phyloP scores from a whole-genome alignment of 2,888 invertebrate genomes.

The Nymphalis c-album region DNA sequence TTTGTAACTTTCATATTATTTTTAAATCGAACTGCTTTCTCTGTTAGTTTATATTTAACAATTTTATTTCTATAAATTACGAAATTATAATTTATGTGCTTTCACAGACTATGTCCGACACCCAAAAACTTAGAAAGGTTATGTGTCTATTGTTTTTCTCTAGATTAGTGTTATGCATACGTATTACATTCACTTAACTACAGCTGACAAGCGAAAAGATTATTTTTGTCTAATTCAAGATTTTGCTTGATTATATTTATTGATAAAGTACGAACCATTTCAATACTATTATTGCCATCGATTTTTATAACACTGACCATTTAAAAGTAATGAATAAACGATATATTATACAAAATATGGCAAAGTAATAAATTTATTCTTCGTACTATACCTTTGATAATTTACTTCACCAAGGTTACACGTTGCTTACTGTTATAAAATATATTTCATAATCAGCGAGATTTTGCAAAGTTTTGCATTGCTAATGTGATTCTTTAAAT shows the following conservation, averaged over 20 bases:
- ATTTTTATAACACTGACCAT: slow-evolving; percentile 45
- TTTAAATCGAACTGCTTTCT: background rate
- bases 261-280: slow-evolving; percentile 3
- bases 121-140: slow-evolving; percentile 28
- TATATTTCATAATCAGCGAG: slow-evolving; percentile 53
- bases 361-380: slow-evolving; percentile 63
- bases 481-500: slow-evolving; percentile 38
- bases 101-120: background rate
- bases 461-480: slow-evolving; percentile 39
- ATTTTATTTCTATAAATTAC: background rate
- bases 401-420: slow-evolving; percentile 54
- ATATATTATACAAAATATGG: slow-evolving; percentile 75
- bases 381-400: slow-evolving; percentile 64
- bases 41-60: background rate
- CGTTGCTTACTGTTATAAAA: slow-evolving; percentile 45
- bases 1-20: too few species aligned
- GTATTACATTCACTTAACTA: slow-evolving; percentile 45
- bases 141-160: slow-evolving; percentile 36
- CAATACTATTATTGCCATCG: slow-evolving; percentile 33
- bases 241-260: background rate
- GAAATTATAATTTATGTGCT: background rate
- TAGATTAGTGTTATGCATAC: slow-evolving; percentile 44
- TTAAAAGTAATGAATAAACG: slow-evolving; percentile 56
- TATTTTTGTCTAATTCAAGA: slow-evolving; percentile 48
- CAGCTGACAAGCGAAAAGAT: slow-evolving; percentile 50